Base-by-base conservation (phyloP, 2,888 invertebrate species). In the Catocala nupta region DNA sequence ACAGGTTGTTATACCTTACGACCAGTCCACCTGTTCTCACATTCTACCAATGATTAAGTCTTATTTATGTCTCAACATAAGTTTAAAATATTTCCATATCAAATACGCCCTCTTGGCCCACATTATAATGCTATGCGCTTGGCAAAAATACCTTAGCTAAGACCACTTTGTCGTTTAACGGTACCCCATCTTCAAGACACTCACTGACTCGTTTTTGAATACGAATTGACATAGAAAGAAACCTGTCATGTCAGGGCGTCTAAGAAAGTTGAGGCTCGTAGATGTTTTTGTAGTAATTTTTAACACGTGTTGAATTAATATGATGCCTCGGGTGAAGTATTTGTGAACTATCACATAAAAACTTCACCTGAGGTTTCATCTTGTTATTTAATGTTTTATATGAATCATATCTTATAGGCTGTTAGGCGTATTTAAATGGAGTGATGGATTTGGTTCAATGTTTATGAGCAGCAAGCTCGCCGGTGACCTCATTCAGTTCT, bases 171-270 rank as follows among this genome's bases (percentile, higher is more conserved):
- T 81, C 81, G 73, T 73, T 65, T 90, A 91, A 92, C 92, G 90
- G 91, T 74, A 88, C 59, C 52, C 69, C 71, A 75, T 81, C 81
- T 81, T 84, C 72, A 70, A 80, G 83, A 82, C 66, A 73, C 71
- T 61, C 66, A 73, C 71, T 61, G 80, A 82, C 85, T 83, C 81
- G 86, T 88, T 89, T 85, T 83, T 83, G 73, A 82, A 84, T 83
- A 82, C 73, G 80, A 78, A 82, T 83, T 88, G 87, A 87, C 88
- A 89, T 84, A 86, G 86, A 89, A 86, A 86, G 78, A 55, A 86
- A 87, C 84, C 82, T 83, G 87, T 78, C 57, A 39, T 11, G 34
- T 4, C 45, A 59, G 8, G 9, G 36, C 36, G 8, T 39, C 25
- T 11, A 47, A 52, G 16, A 48, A 6, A 25, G 39, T 33, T 48